These are phyloP conservation scores for Brotula barbata DNA, from an alignment of 2,797 vertebrate genomes.

Conservation along the genomic window DNA sequence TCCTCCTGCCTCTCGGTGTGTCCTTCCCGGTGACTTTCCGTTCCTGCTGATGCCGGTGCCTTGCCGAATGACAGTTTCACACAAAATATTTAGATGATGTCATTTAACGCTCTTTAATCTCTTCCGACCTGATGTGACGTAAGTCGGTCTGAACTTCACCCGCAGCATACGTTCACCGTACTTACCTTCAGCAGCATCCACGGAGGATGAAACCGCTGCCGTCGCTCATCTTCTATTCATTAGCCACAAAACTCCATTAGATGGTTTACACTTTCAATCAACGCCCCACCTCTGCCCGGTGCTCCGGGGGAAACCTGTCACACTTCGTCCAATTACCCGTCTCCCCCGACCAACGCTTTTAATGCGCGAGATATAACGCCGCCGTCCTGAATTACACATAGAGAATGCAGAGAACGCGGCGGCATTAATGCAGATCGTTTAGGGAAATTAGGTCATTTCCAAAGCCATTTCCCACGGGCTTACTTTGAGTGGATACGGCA, in stretches of 20 bases:
- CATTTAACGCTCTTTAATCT: conserved; percentile 69
- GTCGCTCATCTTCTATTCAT: conserved; percentile 44
- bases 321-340: conserved; percentile 71
- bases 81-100: conserved; percentile 59
- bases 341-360: conserved; percentile 54
- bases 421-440: conserved; percentile 52
- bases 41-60: conserved; percentile 43
- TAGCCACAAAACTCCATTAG: conserved; percentile 59
- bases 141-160: conserved; percentile 14
- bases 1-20: conserved; percentile 31
- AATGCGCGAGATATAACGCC: conserved; percentile 32
- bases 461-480: conserved; percentile 51
- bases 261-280: conserved; percentile 71
- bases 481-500: conserved; percentile 19
- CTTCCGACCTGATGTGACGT: conserved; percentile 21
- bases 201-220: conserved; percentile 25
- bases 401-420: conserved; percentile 26
- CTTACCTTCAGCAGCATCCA: conserved; percentile 34
- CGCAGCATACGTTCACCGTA: conserved; percentile 15
- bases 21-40: conserved; percentile 42
- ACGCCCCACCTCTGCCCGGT: conserved; percentile 41
- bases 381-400: conserved; percentile 36
- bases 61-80: conserved; percentile 24
- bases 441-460: conserved; percentile 51
- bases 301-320: conserved; percentile 48